Evolutionary conservation across 2,797 vertebrate species (phyloP), one percentile per base, ranked within the genome.

Genomic region (Falco peregrinus): DNA sequence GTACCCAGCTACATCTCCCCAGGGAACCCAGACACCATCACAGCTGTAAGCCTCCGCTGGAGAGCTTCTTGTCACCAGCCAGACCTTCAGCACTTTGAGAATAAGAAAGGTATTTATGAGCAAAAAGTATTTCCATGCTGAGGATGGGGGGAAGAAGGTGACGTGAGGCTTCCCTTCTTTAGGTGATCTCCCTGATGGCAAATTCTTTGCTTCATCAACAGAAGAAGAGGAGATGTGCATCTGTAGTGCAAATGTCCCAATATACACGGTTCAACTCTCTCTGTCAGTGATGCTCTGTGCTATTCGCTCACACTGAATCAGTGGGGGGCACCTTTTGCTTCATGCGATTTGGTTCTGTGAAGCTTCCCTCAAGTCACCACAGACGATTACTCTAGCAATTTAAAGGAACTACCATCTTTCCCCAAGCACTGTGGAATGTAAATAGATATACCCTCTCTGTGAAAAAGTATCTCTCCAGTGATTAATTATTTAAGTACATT

Each of bases 401-500:
- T 93, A 96, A 96, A 95, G 73, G 57, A 92, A 53, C 57, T 47
- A 79, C 65, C 41, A 54, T 77, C 68, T 94, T 87, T 93, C 71
- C 94, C 94, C 78, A 86, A 76, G 75, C 75, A 74, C n/a, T 68
- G 8, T 48, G 43, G 84, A 95, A 96, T 87, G 91, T 89, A 91
- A 96, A 83, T 82, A 96, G 65, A 78, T 75, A 71, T 74, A 96
- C n/a, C 4, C 18, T 61, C 37, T 78, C 73, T 69, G 63, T 90
- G 78, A 93, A 88, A 93, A 90, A 89, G 18, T 63, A 77, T 91
- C 64, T 93, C 95, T 90, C 81, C n/a, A 90, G 45, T 79, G 80
- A 96, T 97, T 80, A 96, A 96, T 96, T 96, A 97, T 97, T 97
- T 89, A 97, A 80, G 59, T 48, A 53, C 29, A 21, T 73, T 85